These are phyloP conservation scores for Odontesthes bonariensis DNA, from an alignment of 2,113 vertebrate species.

Conservation along the genomic window DNA sequence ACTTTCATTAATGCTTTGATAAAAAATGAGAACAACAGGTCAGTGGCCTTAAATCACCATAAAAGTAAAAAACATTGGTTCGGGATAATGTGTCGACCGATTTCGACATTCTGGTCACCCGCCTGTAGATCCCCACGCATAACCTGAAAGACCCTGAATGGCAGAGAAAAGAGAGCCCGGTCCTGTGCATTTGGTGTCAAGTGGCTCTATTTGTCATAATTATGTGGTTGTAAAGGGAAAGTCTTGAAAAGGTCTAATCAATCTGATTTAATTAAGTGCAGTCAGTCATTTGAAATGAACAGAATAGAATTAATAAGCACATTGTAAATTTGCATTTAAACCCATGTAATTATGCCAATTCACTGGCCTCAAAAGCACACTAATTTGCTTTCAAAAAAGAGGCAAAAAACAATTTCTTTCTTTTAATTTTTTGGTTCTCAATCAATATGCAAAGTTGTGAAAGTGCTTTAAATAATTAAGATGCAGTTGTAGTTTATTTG, in stretches of 20 bases:
- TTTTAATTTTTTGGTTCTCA: constrained; percentile 44
- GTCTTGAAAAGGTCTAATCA: constrained; percentile 87
- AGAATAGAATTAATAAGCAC: constrained; percentile 89
- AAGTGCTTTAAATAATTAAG: constrained; percentile 34
- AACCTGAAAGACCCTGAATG: constrained; percentile 52
- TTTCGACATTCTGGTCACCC: constrained; percentile 28
- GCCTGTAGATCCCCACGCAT: constrained; percentile 20
- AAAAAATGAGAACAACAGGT: constrained; percentile 30
- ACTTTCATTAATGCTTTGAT: constrained; percentile 22
- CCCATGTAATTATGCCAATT: constrained; percentile 85
- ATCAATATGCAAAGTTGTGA: constrained; percentile 29
- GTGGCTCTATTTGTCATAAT: constrained; percentile 87
- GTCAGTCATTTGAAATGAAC: constrained; percentile 87
- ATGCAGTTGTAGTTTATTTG: neutral
- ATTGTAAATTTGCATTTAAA: constrained; percentile 87
- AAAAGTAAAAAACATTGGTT: constrained; percentile 42
- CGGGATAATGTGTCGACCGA: constrained; percentile 16
- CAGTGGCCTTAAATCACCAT: constrained; percentile 9
- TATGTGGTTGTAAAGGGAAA: constrained; percentile 85
- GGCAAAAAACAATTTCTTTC: constrained; percentile 51
- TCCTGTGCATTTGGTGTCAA: constrained; percentile 78
- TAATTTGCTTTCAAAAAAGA: constrained; percentile 63
- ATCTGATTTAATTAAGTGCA: constrained; percentile 90
- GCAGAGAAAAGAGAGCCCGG: constrained; percentile 56
- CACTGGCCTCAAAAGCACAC: constrained; percentile 75